A percentile compares a stretch with the other conserved stretches of the same genome.
These are phyloP conservation scores for Spondyliosoma cantharus DNA, from an alignment of 2,797 vertebrate species.

Conservation along the genomic window DNA sequence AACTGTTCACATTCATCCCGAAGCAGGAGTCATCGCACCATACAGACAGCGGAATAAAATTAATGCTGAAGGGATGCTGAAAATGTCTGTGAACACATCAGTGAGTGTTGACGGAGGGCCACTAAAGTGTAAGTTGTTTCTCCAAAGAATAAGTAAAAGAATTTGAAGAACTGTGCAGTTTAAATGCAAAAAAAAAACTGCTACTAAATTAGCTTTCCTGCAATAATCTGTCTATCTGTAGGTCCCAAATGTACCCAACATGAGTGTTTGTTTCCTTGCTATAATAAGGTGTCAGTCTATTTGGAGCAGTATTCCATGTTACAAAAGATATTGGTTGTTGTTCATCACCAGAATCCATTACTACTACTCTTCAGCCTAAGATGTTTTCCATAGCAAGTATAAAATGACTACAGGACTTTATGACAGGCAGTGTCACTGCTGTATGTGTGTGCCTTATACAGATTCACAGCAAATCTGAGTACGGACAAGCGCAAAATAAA, in stretches of 20 bases:
- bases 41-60: constrained; percentile 36
- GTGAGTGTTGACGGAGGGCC: too few species aligned
- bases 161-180: neutral
- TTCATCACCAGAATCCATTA: constrained; percentile 62
- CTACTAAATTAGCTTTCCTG: constrained; percentile 22
- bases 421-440: constrained; percentile 51
- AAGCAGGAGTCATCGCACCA: constrained; percentile 48
- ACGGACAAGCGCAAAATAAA: constrained; percentile 14
- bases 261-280: constrained; percentile 37
- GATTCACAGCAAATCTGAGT: constrained; percentile 51
- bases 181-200: constrained; percentile 27
- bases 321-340: constrained; percentile 50
- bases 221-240: constrained; percentile 7
- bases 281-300: constrained; percentile 36
- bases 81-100: neutral
- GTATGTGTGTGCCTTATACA: constrained; percentile 1
- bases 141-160: constrained; percentile 1
- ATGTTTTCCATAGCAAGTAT: constrained; percentile 51
- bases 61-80: constrained; percentile 31
- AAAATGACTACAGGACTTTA: constrained; percentile 57
- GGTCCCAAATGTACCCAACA: constrained; percentile 35
- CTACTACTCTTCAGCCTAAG: constrained; percentile 14
- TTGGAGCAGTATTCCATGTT: constrained; percentile 30
- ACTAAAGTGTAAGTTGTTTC: too few species aligned
- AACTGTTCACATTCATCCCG: constrained; percentile 64